Conservation (phyloP, 2,888 invertebrate genomes). For the Portevinia maculata region DNA sequence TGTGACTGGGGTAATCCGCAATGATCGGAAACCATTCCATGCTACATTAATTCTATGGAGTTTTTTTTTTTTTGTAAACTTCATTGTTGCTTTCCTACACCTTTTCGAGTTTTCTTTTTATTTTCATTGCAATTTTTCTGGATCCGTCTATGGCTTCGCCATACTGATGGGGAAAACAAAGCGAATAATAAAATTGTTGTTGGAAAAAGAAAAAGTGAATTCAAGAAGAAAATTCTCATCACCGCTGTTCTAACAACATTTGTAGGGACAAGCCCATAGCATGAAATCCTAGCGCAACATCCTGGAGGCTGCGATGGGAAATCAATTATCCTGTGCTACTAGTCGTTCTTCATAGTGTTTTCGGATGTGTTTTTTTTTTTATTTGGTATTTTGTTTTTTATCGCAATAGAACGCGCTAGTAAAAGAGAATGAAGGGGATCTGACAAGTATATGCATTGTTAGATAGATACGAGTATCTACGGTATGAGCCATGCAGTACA, state of each 20-base stretch:
- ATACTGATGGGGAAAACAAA: constrained; percentile 10
- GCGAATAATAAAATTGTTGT: neutral
- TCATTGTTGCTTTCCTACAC: constrained; percentile 29
- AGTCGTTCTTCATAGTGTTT: constrained; percentile 1
- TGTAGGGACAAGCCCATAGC: constrained; percentile 38
- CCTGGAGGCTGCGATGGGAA: constrained; percentile 66
- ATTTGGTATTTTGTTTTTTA: constrained; percentile 11
- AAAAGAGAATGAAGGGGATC: constrained; percentile 20
- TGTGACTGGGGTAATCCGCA: constrained; percentile 26
- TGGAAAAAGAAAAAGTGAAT: constrained; percentile 33
- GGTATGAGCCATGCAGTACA: constrained; percentile 28
- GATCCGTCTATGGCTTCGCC: constrained; percentile 12
- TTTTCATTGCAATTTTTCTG: constrained; percentile 41
- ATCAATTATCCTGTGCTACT: constrained; percentile 64
- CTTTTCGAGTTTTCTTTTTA: constrained; percentile 6
- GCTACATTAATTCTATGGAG: constrained; percentile 63
- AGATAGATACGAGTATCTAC: constrained; percentile 1
- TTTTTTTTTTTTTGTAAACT: constrained; percentile 25
- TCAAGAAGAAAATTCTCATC: constrained; percentile 68
- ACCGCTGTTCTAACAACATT: constrained; percentile 44
- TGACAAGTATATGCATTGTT: constrained; percentile 41
- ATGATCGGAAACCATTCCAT: constrained; percentile 66
- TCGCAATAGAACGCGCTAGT: constrained; percentile 15
- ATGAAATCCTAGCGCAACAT: constrained; percentile 59
- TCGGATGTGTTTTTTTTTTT: neutral